Evolutionary conservation across 1,140 invertebrate species (phyloP).

Genomic region (Penaeus japonicus): DNA sequence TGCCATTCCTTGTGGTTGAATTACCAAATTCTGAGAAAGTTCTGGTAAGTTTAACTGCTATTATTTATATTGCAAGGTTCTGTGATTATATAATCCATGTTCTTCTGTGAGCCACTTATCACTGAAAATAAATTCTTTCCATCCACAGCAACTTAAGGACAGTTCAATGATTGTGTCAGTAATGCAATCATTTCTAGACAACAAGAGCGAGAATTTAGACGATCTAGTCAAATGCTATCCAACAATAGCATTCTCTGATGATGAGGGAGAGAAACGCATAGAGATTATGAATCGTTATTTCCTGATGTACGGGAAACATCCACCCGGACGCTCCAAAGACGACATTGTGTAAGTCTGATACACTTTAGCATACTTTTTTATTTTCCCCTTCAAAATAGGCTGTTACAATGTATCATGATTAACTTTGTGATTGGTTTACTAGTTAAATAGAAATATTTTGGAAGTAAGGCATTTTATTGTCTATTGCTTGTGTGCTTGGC

Average conservation of each 20-base stretch:
- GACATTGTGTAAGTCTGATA: slow-evolving; percentile 71
- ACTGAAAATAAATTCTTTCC: background rate
- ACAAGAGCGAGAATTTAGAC: slow-evolving; percentile 71
- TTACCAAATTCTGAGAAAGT: slow-evolving; percentile 62
- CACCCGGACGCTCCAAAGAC: slow-evolving; percentile 69
- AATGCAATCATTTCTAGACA: slow-evolving; percentile 79
- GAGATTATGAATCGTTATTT: slow-evolving; percentile 96
- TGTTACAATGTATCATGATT: background rate
- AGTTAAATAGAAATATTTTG: background rate
- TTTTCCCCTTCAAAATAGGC: background rate
- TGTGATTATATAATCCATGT: background rate
- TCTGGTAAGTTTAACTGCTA: slow-evolving; percentile 40
- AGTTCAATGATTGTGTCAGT: slow-evolving; percentile 94
- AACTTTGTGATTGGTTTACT: background rate
- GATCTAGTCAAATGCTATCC: slow-evolving; percentile 88
- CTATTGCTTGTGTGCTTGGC: background rate
- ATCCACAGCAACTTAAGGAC: slow-evolving; percentile 82
- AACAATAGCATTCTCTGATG: slow-evolving; percentile 70
- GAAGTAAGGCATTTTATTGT: background rate
- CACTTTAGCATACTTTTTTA: background rate
- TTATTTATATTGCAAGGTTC: background rate
- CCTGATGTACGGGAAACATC: slow-evolving; percentile 77
- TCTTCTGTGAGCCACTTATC: background rate
- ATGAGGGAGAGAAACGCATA: slow-evolving; percentile 72
- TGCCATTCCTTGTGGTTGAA: slow-evolving; percentile 89